Conservation (phyloP, 2,113 vertebrate species). For the Paraplagusia blochii region DNA sequence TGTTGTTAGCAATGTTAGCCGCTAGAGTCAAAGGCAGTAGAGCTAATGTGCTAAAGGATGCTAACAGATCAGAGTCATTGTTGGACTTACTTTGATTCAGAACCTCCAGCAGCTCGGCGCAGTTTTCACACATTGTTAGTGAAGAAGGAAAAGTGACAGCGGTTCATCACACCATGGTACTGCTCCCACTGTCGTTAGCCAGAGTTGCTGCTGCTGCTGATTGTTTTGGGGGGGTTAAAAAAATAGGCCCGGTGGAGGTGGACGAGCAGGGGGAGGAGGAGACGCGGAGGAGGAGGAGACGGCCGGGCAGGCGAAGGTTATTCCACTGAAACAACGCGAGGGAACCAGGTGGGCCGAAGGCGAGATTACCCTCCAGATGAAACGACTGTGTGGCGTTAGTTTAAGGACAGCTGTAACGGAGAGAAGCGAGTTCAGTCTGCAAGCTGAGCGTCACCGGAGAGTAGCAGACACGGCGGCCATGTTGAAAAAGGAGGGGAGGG, state of each 20-base stretch:
- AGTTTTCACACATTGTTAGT: slow-evolving; percentile 99
- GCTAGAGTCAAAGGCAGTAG: slow-evolving; percentile 6
- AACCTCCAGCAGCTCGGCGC: slow-evolving; percentile 98
- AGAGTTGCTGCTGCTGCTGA: slow-evolving; percentile 65
- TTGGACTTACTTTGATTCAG: slow-evolving; percentile 95
- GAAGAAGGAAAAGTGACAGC: slow-evolving; percentile 67
- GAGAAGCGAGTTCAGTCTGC: slow-evolving; percentile 69
- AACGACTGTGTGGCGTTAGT: slow-evolving; percentile 41
- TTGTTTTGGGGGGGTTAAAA: slow-evolving; percentile 58
- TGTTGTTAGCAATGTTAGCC: slow-evolving; percentile 37
- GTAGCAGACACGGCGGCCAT: slow-evolving; percentile 77
- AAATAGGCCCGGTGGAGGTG: slow-evolving; percentile 57
- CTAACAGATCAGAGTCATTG: neutral
- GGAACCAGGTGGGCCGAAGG: slow-evolving; percentile 28
- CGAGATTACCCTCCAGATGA: slow-evolving; percentile 50
- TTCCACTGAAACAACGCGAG: slow-evolving; percentile 56
- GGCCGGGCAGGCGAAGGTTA: slow-evolving; percentile 62
- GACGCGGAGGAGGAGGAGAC: no score
- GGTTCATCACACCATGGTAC: slow-evolving; percentile 79
- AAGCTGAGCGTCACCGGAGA: slow-evolving; percentile 72
- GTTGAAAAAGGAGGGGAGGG: slow-evolving; percentile 68
- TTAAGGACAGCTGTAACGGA: slow-evolving; percentile 53
- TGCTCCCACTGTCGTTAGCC: slow-evolving; percentile 71
- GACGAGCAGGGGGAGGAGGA: slow-evolving; percentile 25
- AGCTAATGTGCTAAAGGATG: slow-evolving; percentile 36